Evolutionary conservation across 2,113 vertebrate species (phyloP).

Genomic region (Rhinoderma darwinii): DNA sequence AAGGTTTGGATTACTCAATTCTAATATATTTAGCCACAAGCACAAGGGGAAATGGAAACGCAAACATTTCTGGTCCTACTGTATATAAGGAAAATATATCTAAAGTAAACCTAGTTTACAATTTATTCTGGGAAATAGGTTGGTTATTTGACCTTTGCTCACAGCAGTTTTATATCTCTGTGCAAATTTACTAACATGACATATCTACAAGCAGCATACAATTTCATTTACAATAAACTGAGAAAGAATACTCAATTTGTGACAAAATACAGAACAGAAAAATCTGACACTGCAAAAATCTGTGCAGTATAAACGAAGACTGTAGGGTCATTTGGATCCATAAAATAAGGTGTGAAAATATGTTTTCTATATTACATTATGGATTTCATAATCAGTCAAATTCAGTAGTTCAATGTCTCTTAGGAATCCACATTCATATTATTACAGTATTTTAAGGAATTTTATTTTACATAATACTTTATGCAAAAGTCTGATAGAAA

Average conservation of each 20-base stretch:
- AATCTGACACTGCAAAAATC: not conserved
- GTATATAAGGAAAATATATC: not conserved
- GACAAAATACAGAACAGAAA: not conserved
- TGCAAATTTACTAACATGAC: not conserved
- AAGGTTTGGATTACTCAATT: slow-evolving; percentile 1
- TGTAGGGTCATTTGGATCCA: not conserved
- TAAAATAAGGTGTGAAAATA: not conserved
- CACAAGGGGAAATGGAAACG: not conserved
- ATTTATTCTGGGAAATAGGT: not conserved
- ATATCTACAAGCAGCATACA: not conserved
- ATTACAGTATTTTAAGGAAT: not conserved
- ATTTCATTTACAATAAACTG: slow-evolving; percentile 13
- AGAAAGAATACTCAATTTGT: not conserved
- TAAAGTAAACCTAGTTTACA: not conserved
- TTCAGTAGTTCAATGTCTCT: not conserved
- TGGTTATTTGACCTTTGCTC: slow-evolving; percentile 7
- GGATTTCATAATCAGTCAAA: not conserved
- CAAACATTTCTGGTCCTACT: not conserved
- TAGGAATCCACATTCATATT: not conserved
- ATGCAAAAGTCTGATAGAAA: not conserved
- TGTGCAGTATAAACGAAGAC: not conserved
- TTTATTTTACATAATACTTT: not conserved
- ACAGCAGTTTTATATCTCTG: not conserved
- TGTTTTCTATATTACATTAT: not conserved
- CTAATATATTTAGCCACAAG: not conserved